These are phyloP conservation scores for Sander vitreus DNA, from an alignment of 2,113 vertebrate genomes.

Conservation along the genomic window DNA sequence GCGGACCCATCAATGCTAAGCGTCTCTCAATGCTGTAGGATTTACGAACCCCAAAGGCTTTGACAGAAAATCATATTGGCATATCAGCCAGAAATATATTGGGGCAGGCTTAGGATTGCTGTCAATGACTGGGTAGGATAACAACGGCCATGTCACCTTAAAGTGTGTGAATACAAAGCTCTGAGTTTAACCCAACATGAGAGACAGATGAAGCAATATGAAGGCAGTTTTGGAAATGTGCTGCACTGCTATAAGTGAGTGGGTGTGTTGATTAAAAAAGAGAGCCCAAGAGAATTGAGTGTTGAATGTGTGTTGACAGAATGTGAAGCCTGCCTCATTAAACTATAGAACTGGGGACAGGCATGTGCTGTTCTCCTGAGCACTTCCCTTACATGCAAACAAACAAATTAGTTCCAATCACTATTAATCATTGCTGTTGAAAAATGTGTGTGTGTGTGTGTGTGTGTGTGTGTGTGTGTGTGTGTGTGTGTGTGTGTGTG, in stretches of 20 bases:
- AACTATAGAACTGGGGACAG: constrained; percentile 38
- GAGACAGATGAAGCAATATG: constrained; percentile 17
- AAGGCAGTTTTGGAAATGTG: constrained; percentile 44
- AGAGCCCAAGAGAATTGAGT: constrained; percentile 36
- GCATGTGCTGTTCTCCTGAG: constrained; percentile 29
- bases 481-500: neutral
- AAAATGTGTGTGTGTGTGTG: neutral
- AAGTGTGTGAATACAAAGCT: constrained; percentile 32
- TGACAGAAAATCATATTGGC: constrained; percentile 35
- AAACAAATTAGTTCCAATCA: constrained; percentile 45
- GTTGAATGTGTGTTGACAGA: constrained; percentile 45
- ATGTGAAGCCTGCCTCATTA: constrained; percentile 53
- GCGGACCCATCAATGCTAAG: constrained; percentile 49
- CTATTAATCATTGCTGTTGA: constrained; percentile 3
- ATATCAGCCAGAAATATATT: constrained; percentile 17
- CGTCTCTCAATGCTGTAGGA: constrained; percentile 47
- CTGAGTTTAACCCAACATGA: constrained; percentile 31
- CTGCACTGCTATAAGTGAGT: constrained; percentile 38
- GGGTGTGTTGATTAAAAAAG: constrained; percentile 58
- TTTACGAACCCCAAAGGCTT: constrained; percentile 47
- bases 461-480: too few species aligned
- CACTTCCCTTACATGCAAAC: constrained; percentile 45
- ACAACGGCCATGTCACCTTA: constrained; percentile 12
- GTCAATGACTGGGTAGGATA: constrained; percentile 22
- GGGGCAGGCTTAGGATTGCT: neutral